Evolutionary conservation across 30 jellyfish, hydroid and myxozoan species (phyloP).

Genomic region (Aurelia aurita): DNA sequence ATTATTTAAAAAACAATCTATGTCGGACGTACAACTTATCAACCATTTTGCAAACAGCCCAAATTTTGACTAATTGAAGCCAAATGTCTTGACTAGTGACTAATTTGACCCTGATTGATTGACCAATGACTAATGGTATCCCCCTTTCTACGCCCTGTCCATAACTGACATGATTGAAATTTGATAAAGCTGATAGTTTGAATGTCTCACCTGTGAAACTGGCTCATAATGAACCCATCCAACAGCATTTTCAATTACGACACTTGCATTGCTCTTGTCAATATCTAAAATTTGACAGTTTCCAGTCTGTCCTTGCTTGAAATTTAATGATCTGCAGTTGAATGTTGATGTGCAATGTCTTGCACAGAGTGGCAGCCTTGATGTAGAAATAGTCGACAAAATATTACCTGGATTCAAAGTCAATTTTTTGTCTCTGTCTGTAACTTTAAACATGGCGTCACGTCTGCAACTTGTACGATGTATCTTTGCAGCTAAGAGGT

Average conservation of each 20-base stretch:
- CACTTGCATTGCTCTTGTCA: background rate
- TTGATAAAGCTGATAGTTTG: too few relatives aligned
- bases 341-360: conserved; percentile 18
- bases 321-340: conserved; percentile 32
- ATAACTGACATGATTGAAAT: too few relatives aligned
- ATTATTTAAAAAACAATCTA: too few relatives aligned
- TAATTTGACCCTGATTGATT: too few relatives aligned
- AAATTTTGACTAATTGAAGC: too few relatives aligned
- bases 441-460: conserved; percentile 33
- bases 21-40: too few relatives aligned
- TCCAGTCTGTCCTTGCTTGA: conserved; percentile 1
- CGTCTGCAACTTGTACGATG: conserved; percentile 52
- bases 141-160: too few relatives aligned
- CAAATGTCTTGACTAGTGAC: too few relatives aligned
- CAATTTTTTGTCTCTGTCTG: conserved; percentile 33
- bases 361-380: conserved; percentile 31
- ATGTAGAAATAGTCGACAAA: background rate
- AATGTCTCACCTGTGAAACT: conserved; percentile 20
- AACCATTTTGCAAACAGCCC: too few relatives aligned
- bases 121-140: too few relatives aligned
- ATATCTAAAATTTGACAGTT: conserved; percentile 33
- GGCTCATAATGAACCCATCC: conserved; percentile 67
- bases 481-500: background rate
- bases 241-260: background rate
- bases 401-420: background rate